phyloP scores from a whole-genome alignment of 2,113 vertebrate species.

The Callaeas wilsoni region DNA sequence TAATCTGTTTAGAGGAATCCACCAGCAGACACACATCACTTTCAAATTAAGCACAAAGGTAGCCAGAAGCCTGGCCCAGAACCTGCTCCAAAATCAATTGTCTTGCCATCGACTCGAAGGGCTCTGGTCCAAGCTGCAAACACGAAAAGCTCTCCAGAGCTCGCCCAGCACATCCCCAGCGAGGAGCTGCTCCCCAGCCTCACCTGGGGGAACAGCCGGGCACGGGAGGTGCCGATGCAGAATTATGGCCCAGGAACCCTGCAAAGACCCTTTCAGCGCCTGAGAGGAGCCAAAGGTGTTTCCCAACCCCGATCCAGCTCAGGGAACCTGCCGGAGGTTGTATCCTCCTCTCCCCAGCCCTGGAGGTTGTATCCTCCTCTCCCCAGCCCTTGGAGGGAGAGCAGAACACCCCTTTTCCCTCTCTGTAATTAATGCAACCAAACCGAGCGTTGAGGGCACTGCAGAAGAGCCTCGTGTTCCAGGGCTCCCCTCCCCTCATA shows the following conservation, averaged over 20 bases:
- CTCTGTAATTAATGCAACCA: accelerated
- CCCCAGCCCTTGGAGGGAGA: not conserved
- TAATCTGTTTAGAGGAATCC: constrained; percentile 9
- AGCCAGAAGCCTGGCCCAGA: constrained; percentile 7
- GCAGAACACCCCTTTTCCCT: not conserved
- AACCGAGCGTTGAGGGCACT: not conserved
- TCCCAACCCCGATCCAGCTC: not conserved
- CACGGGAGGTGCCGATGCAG: not conserved
- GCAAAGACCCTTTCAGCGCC: accelerated
- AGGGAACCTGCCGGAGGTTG: not conserved
- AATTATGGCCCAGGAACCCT: not conserved
- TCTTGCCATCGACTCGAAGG: not conserved
- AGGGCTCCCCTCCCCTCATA: not conserved
- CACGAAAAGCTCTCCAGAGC: not conserved
- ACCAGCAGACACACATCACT: not conserved
- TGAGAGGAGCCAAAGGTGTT: not conserved
- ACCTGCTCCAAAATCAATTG: not conserved
- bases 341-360: not conserved
- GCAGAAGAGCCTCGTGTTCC: not conserved
- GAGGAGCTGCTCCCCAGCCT: not conserved
- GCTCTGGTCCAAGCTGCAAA: not conserved
- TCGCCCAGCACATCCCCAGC: not conserved
- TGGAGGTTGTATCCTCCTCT: not conserved
- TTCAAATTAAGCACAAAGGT: not conserved
- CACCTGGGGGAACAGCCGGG: not conserved